Percentiles rank a stretch among this genome's conserved stretches.
These are phyloP conservation scores for Drosophila neoperkinsi DNA, from an alignment of 2,888 invertebrate species.

Conservation along the genomic window DNA sequence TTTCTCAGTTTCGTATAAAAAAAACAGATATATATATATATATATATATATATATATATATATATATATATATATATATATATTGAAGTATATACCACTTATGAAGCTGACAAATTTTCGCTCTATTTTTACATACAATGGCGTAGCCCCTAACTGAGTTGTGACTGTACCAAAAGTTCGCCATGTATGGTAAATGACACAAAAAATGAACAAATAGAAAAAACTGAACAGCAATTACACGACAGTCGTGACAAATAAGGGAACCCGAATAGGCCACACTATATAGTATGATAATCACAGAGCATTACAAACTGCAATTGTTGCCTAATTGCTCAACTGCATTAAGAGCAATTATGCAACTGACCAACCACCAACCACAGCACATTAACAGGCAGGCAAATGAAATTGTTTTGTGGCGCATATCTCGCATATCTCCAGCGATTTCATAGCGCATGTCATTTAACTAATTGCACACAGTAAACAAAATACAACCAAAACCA, in stretches of 20 bases:
- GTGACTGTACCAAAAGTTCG: conserved; percentile 1
- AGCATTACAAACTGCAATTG: conserved; percentile 37
- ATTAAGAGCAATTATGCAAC: conserved; percentile 73
- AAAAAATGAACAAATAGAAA: conserved; percentile 11
- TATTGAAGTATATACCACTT: conserved; percentile 10
- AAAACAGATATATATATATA: neutral
- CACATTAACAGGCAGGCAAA: conserved; percentile 30
- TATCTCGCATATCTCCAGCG: conserved; percentile 37
- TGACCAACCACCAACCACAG: conserved; percentile 18
- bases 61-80: neutral
- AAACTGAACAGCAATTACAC: conserved; percentile 33
- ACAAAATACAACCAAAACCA: neutral
- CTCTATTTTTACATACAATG: conserved; percentile 23
- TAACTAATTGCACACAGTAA: conserved; percentile 44
- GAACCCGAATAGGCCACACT: neutral
- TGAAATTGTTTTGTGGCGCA: conserved; percentile 50
- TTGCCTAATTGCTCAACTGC: conserved; percentile 73
- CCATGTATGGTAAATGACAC: conserved; percentile 36
- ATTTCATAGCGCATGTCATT: conserved; percentile 49
- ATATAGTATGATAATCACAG: conserved; percentile 18
- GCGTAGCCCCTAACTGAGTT: neutral
- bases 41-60: conserved; percentile 3
- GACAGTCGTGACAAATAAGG: conserved; percentile 9
- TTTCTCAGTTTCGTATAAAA: conserved; percentile 47
- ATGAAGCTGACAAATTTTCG: conserved; percentile 37